These are phyloP conservation scores for Dendronephthya gigantea DNA, from an alignment of 64 coral and sea anemone species.

Conservation along the genomic window DNA sequence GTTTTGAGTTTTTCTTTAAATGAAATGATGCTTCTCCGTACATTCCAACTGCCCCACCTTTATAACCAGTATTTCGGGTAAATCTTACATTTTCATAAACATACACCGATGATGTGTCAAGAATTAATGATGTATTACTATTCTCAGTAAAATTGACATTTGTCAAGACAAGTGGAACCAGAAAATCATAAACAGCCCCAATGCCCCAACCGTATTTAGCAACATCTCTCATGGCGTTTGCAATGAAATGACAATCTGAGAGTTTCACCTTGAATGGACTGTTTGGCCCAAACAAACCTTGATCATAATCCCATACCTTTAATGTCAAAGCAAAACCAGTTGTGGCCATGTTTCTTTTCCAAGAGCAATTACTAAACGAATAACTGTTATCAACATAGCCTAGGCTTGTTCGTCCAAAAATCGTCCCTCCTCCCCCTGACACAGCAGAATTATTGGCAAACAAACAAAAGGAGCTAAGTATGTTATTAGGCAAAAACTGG, in stretches of 20 bases:
- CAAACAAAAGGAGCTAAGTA: not conserved
- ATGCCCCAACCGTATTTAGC: slow-evolving; percentile 15
- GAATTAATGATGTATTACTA: slow-evolving; percentile 53
- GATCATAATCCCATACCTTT: slow-evolving; percentile 40
- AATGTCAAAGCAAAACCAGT: slow-evolving; percentile 40
- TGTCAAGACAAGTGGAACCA: slow-evolving; percentile 62
- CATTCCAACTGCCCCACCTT: slow-evolving; percentile 72
- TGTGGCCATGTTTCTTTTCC: slow-evolving; percentile 40
- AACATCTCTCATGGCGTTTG: slow-evolving; percentile 16
- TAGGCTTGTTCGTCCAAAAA: not conserved
- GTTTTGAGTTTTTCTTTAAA: slow-evolving; percentile 42
- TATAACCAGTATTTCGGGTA: slow-evolving; percentile 50
- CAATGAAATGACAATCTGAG: slow-evolving; percentile 2
- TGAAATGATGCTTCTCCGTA: slow-evolving; percentile 71
- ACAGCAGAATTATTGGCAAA: slow-evolving; percentile 15
- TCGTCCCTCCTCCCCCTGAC: slow-evolving; percentile 14
- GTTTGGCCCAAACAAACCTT: slow-evolving; percentile 32
- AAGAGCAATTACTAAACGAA: slow-evolving; percentile 33
- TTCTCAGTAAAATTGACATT: slow-evolving; percentile 56
- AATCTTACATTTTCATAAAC: slow-evolving; percentile 58
- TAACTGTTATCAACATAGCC: slow-evolving; percentile 5
- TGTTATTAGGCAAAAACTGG: not conserved
- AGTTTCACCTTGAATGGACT: slow-evolving; percentile 29
- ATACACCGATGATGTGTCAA: slow-evolving; percentile 60
- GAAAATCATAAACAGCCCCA: slow-evolving; percentile 64